Base-by-base conservation (phyloP, 1,140 invertebrate genomes). In the Micrasema minimum region DNA sequence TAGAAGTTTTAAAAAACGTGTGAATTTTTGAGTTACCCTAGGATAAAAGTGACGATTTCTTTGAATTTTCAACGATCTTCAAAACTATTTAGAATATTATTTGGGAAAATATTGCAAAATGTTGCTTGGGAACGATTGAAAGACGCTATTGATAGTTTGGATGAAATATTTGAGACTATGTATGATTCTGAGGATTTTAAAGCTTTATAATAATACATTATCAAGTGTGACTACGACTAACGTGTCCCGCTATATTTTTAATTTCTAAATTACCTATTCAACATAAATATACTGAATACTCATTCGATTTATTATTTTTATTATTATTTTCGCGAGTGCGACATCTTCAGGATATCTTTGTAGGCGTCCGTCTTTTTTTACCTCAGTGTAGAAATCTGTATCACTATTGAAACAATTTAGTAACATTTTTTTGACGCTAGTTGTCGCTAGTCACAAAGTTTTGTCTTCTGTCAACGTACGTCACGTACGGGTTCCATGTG, bases 101-200 rank as follows among this genome's bases (percentile, higher is more conserved):
- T 69, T 12, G 66, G 66, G 43, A 46, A 23, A 18, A 37, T 69
- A 26, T 31, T 69, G 20, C 46, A 69, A 69, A 45, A 43, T 46
- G 66, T 69, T 6, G 53, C 66, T 6, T 59, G 53, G 35, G 43
- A 69, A 16, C 26, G 53, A 23, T 59, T 69, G 41, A 61, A 45
- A 7, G 66, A 69, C 16, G 66, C 66, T 2, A 26, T 69, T 26
- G 2, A 26, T 4, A 69, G 59, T 59, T 61, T 69, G 23, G 41
- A 69, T 18, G 22, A 69, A 10, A 59, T 69, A 22, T 59, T 69
- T 46, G 7, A 69, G 4, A 4, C 26, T 7, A 2, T 31, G 7
- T 31, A 31, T 7, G 7, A 7, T 31, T 31, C 7, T 31, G 7
- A 31, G 7, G 26, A 31, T 7, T 7, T 4, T 31, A 31, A 31